A percentile compares a stretch with the other conserved stretches of the same genome.
Evolutionary conservation across 2,797 vertebrate genomes (phyloP).

Genomic region (Vultur gryphus): DNA sequence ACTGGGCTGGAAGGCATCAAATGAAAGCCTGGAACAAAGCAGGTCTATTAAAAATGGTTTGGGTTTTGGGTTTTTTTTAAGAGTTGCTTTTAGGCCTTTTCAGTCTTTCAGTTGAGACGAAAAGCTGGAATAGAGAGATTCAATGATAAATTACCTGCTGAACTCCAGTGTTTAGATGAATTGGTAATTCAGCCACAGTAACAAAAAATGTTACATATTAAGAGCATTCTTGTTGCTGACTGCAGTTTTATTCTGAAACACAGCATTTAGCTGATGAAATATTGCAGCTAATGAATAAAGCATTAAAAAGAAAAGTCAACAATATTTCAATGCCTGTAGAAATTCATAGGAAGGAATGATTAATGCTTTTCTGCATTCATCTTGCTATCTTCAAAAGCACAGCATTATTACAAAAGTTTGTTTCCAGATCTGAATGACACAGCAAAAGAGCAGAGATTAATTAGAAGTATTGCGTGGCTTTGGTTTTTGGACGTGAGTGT

Average conservation of each 20-base stretch:
- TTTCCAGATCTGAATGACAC: constrained; percentile 12
- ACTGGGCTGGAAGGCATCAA: background rate
- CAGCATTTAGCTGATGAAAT: constrained; percentile 30
- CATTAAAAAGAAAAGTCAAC: constrained; percentile 36
- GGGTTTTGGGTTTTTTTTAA: background rate
- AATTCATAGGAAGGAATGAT: constrained; percentile 19
- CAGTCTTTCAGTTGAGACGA: background rate
- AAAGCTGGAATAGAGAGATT: background rate
- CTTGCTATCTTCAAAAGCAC: constrained; percentile 5
- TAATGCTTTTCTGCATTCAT: constrained; percentile 25
- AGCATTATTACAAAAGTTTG: background rate
- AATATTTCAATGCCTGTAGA: constrained; percentile 22
- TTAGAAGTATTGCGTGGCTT: background rate
- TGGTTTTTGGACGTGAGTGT: background rate
- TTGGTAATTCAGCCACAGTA: background rate
- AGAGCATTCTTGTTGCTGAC: background rate
- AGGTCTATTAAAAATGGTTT: background rate
- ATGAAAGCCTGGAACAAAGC: background rate
- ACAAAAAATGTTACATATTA: background rate
- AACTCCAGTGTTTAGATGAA: background rate
- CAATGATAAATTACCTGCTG: constrained; percentile 2
- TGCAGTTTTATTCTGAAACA: constrained; percentile 12
- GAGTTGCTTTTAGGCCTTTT: background rate
- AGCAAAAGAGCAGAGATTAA: constrained; percentile 25
- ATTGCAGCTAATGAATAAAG: constrained; percentile 51